phyloP scores from a whole-genome alignment of 2,888 invertebrate genomes.

The Scaptomyza flava region DNA sequence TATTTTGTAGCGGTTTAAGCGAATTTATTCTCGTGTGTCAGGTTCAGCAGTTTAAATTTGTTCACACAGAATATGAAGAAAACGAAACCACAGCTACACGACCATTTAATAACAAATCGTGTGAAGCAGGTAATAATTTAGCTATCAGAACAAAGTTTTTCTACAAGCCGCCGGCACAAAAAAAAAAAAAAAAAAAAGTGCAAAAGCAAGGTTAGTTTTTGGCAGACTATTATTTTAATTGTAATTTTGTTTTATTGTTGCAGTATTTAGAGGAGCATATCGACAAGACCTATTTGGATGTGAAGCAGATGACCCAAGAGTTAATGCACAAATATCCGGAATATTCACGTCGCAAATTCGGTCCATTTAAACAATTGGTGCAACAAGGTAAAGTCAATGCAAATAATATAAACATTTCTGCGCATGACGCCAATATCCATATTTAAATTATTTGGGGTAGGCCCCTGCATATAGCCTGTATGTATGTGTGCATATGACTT shows the following conservation, averaged over 20 bases:
- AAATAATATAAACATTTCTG: slow-evolving; percentile 31
- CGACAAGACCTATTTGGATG: slow-evolving; percentile 92
- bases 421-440: slow-evolving; percentile 32
- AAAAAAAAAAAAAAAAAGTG: slow-evolving; percentile 7
- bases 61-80: slow-evolving; percentile 77
- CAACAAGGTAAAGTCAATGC: slow-evolving; percentile 85
- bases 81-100: slow-evolving; percentile 82
- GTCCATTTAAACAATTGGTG: slow-evolving; percentile 91
- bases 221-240: slow-evolving; percentile 20
- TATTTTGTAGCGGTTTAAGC: slow-evolving; percentile 49
- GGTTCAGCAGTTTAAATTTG: slow-evolving; percentile 21
- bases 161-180: slow-evolving; percentile 47
- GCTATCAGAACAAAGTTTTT: neutral
- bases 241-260: slow-evolving; percentile 1
- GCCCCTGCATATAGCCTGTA: neutral
- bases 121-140: slow-evolving; percentile 85
- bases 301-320: slow-evolving; percentile 92
- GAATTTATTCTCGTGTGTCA: slow-evolving; percentile 49
- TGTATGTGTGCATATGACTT: neutral
- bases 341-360: slow-evolving; percentile 92
- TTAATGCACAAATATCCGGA: slow-evolving; percentile 91
- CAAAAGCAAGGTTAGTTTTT: slow-evolving; percentile 64
- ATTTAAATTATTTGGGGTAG: slow-evolving; percentile 9
- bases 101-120: slow-evolving; percentile 87
- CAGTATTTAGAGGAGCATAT: slow-evolving; percentile 91